Evolutionary conservation across 2,888 invertebrate genomes (phyloP).

Genomic region (Digitonthophagus gazella): DNA sequence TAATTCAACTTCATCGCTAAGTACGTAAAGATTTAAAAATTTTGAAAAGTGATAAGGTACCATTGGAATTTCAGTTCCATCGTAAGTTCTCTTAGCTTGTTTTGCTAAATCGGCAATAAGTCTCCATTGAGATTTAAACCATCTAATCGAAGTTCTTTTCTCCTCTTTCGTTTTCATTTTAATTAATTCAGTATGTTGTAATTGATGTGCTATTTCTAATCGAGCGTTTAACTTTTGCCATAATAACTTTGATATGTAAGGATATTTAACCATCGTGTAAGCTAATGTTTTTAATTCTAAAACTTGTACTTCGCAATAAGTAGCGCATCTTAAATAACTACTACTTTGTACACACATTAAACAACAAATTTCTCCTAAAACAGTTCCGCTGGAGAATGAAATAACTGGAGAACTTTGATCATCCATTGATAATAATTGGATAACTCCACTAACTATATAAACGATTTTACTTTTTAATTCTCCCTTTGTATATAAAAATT

Average conservation of each 20-base stretch:
- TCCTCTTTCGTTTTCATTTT: slow-evolving; percentile 21
- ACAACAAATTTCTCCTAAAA: slow-evolving; percentile 54
- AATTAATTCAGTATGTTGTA: slow-evolving; percentile 18
- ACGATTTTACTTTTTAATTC: slow-evolving; percentile 56
- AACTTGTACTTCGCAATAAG: slow-evolving; percentile 54
- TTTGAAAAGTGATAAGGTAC: slow-evolving; percentile 27
- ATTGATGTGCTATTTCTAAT: slow-evolving; percentile 12
- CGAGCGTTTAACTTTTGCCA: slow-evolving; percentile 8
- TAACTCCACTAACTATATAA: slow-evolving; percentile 54
- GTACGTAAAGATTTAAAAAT: slow-evolving; percentile 33
- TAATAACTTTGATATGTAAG: slow-evolving; percentile 1
- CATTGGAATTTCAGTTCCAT: slow-evolving; percentile 14
- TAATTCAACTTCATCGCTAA: slow-evolving; percentile 36
- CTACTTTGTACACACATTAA: slow-evolving; percentile 50
- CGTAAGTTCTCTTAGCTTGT: slow-evolving; percentile 13
- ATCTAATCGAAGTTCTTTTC: slow-evolving; percentile 21
- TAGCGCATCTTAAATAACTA: slow-evolving; percentile 51
- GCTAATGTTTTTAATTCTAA: slow-evolving; percentile 15
- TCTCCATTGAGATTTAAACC: slow-evolving; percentile 25
- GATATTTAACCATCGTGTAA: slow-evolving; percentile 10
- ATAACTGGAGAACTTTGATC: slow-evolving; percentile 57
- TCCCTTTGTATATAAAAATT: slow-evolving; percentile 53
- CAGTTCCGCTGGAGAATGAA: slow-evolving; percentile 54
- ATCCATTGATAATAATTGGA: slow-evolving; percentile 54
- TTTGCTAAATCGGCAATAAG: slow-evolving; percentile 5